Percentiles rank a stretch among this genome's conserved stretches.
Evolutionary conservation across 2,113 vertebrate genomes (phyloP).

Genomic region (Xerus inauris): DNA sequence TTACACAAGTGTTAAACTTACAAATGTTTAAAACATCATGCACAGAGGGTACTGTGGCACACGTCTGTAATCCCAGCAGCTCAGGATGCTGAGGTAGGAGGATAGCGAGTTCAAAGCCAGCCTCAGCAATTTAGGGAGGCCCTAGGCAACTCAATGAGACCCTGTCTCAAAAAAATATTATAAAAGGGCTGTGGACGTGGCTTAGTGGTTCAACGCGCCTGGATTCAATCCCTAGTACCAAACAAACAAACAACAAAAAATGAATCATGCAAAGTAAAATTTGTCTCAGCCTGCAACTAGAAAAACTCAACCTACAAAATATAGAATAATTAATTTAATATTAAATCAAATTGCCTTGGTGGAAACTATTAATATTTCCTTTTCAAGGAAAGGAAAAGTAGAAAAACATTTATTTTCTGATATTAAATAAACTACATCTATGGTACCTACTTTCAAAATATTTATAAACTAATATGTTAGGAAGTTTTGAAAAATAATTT

Average conservation of each 20-base stretch:
- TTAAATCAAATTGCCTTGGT: background rate
- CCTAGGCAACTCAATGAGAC: too few species aligned
- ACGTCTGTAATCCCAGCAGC: rapidly evolving
- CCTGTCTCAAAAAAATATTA: too few species aligned
- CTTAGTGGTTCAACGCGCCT: too few species aligned
- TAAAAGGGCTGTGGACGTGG: too few species aligned
- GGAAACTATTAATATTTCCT: background rate
- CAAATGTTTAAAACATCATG: too few species aligned
- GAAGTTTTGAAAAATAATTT: background rate
- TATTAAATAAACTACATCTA: background rate
- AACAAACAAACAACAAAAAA: background rate
- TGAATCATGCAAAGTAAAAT: background rate
- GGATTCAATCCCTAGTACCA: too few species aligned
- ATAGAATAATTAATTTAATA: background rate
- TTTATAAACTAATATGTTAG: background rate
- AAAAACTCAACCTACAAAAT: background rate
- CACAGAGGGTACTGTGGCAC: too few species aligned
- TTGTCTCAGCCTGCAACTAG: background rate
- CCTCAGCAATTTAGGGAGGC: too few species aligned
- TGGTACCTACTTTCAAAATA: background rate
- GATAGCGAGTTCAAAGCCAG: too few species aligned
- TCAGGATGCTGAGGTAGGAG: too few species aligned
- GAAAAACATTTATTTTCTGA: background rate
- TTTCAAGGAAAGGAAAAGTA: background rate
- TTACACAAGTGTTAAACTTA: background rate